Base-by-base conservation (phyloP, 2,888 invertebrate species). In the Diadegma fenestrale region DNA sequence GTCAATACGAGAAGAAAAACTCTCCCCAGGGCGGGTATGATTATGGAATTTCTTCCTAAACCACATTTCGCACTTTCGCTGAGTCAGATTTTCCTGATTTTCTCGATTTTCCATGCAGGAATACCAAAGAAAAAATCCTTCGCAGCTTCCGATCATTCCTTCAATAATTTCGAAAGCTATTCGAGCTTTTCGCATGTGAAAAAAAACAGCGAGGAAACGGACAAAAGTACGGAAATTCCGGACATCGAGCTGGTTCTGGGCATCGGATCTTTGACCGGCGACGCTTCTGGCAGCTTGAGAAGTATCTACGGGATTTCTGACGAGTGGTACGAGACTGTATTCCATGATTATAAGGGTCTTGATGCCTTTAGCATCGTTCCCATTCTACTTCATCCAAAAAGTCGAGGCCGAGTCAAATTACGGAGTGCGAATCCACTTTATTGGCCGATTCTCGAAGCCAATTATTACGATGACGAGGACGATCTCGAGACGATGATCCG, bases 181-280 rank as follows among this genome's bases (percentile, higher is more conserved):
- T 63, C 43, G 6, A 85, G 45, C 1, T 2, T 22, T 61, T 37
- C 4, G 17, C 54, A 63, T 14, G 5, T 8, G 4, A 22, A 17
- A 10, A 26, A 10, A n/a, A 17, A 33, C 10, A 14, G 73, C 14
- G 41, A 37, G 19, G 41, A 58, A 26, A 68, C 22, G 12, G 14
- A 17, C 0, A 45, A 41, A 12, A 43, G 63, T 17, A n/a, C 51
- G 78, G 95, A 96, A 86, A 95, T 96, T 89, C 97, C 98, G 0
- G 97, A 98, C 89, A 95, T 98, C 84, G 97, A 98, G 92, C 94
- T 98, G 17, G 97, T 98, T 10, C 95, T 98, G 93, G 97, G 97
- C 0, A 96, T 97, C 17, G 97, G 97, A 0, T 96, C 96, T 0
- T 93, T 98, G 10, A 96, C 96, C 76, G 96, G 97, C 0, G 98